A percentile compares a stretch with the other conserved stretches of the same genome.
phyloP scores from a whole-genome alignment of 2,797 vertebrate genomes.

The Thunnus albacares region DNA sequence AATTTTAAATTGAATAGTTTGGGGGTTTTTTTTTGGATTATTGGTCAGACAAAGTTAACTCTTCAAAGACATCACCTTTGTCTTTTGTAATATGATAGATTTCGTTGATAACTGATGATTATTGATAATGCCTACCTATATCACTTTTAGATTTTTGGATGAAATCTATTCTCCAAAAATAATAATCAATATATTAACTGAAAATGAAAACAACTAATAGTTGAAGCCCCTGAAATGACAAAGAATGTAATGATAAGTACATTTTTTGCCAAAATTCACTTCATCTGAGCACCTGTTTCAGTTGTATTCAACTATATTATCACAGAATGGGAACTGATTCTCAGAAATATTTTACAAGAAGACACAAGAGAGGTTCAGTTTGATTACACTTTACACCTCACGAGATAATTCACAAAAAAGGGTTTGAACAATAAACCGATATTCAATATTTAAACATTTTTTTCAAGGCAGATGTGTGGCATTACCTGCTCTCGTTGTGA shows the following conservation, averaged over 20 bases:
- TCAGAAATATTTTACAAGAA: not conserved
- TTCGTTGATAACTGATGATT: no score
- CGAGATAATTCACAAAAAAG: not conserved
- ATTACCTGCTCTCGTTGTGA: not conserved
- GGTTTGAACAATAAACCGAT: not conserved
- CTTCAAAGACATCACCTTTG: not conserved
- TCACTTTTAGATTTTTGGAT: not conserved
- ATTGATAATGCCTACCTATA: no score
- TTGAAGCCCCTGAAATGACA: not conserved
- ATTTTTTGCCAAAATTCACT: no score
- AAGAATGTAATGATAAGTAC: no score
- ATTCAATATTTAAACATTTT: not conserved
- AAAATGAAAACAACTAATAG: not conserved
- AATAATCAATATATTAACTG: not conserved
- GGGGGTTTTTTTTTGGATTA: no score
- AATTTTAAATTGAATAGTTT: not conserved
- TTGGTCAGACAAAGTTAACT: no score
- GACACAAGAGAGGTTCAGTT: not conserved
- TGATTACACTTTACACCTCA: not conserved
- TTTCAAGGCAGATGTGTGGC: not conserved
- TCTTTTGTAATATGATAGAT: not conserved
- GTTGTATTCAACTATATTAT: not conserved
- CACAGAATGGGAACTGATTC: not conserved
- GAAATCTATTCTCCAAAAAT: not conserved
- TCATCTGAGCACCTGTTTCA: not conserved